These are phyloP conservation scores for Coptotermes formosanus DNA, from an alignment of 1,140 invertebrate species.

Conservation along the genomic window DNA sequence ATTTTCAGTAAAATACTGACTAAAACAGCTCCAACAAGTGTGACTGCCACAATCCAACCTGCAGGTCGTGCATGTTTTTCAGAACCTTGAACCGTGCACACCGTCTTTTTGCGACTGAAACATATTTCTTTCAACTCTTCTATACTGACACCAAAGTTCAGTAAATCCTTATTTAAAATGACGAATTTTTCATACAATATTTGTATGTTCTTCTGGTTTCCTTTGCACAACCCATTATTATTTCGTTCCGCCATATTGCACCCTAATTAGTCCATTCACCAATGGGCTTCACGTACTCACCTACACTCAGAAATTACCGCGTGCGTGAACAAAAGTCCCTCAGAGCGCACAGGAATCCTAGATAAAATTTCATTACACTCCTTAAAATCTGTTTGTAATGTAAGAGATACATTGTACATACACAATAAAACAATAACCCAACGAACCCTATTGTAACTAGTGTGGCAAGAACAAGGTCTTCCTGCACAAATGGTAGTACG, in stretches of 20 bases:
- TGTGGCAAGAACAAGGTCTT: too few species aligned
- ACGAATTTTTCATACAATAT: conserved; percentile 28
- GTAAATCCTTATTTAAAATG: conserved; percentile 29
- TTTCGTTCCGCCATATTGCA: conserved; percentile 20
- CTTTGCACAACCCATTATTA: not conserved
- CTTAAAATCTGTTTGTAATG: too few species aligned
- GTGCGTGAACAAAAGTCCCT: too few species aligned
- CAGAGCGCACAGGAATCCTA: too few species aligned
- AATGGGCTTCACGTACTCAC: not conserved
- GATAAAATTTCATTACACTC: too few species aligned
- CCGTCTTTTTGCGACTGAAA: not conserved
- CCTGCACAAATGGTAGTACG: too few species aligned
- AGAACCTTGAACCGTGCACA: not conserved
- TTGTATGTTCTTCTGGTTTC: not conserved
- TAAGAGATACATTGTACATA: too few species aligned
- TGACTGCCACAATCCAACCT: not conserved
- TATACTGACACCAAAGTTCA: conserved; percentile 30
- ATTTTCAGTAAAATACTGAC: conserved; percentile 33
- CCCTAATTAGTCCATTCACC: not conserved
- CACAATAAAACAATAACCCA: too few species aligned
- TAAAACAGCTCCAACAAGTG: conserved; percentile 15
- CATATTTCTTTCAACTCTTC: conserved; percentile 28
- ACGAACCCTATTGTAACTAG: too few species aligned
- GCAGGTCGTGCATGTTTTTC: not conserved
- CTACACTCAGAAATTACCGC: not conserved